Evolutionary conservation across 1,140 invertebrate genomes (phyloP).

Genomic region (Cyclargus thomasi): DNA sequence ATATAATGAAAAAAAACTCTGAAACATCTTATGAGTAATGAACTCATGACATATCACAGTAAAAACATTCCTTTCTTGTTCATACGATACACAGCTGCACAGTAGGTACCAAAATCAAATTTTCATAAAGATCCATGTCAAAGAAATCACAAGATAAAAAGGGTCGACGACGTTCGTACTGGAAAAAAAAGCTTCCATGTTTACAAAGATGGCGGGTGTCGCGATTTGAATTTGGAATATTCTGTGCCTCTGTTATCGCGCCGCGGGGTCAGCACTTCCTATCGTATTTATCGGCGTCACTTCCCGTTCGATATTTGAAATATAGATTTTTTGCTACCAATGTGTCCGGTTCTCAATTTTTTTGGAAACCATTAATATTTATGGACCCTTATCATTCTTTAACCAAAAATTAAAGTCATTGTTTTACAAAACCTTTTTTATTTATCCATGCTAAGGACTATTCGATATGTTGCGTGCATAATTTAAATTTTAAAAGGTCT

Average conservation of each 20-base stretch:
- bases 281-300: slow-evolving; percentile 53
- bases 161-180: slow-evolving; percentile 18
- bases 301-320: slow-evolving; percentile 56
- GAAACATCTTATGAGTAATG: not conserved
- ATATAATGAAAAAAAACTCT: not conserved
- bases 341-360: slow-evolving; percentile 35
- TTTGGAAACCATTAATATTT: slow-evolving; percentile 11
- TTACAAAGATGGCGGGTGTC: slow-evolving; percentile 44
- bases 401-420: not conserved
- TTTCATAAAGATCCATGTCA: slow-evolving; percentile 15
- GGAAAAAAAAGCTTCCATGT: slow-evolving; percentile 30
- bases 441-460: not conserved
- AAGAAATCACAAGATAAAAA: slow-evolving; percentile 28
- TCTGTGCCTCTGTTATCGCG: slow-evolving; percentile 41
- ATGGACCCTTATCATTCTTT: slow-evolving; percentile 4
- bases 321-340: slow-evolving; percentile 34
- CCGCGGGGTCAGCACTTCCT: slow-evolving; percentile 56
- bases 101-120: slow-evolving; percentile 11
- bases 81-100: not conserved
- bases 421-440: not conserved
- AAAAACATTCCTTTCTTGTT: not conserved
- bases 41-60: not conserved
- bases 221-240: slow-evolving; percentile 50
- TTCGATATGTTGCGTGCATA: not conserved
- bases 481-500: not conserved